phyloP scores from a whole-genome alignment of 2,113 vertebrate species.

The western clawed frog (Xenopus tropicalis) region DNA sequence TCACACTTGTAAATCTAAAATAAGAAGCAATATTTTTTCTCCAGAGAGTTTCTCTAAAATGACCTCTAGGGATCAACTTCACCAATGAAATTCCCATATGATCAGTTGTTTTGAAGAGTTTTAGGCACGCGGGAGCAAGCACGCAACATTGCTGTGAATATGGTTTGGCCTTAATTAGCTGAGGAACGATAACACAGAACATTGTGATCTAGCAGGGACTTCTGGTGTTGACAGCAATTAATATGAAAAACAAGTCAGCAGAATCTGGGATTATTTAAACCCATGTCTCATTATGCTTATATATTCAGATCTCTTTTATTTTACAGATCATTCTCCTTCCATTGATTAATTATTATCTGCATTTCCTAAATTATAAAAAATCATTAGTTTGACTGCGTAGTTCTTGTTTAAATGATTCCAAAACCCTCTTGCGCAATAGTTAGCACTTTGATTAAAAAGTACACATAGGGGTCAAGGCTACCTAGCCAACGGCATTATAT shows the following conservation, averaged over 20 bases:
- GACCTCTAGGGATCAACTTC: too few species aligned
- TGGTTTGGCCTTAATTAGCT: conserved; percentile 34
- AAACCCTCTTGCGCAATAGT: conserved; percentile 25
- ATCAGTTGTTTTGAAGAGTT: conserved; percentile 24
- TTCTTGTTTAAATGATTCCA: conserved; percentile 3
- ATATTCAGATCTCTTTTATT: background rate
- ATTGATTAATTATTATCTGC: background rate
- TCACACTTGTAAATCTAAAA: too few species aligned
- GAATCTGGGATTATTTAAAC: conserved; percentile 21
- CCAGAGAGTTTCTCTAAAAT: too few species aligned
- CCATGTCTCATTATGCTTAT: background rate
- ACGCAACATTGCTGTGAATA: conserved; percentile 22
- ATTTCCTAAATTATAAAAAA: too few species aligned
- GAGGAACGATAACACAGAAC: conserved; percentile 38
- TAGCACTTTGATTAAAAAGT: conserved; percentile 24
- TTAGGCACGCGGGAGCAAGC: conserved; percentile 10
- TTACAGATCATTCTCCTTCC: background rate
- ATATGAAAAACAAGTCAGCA: conserved; percentile 35
- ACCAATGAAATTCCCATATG: conserved; percentile 15
- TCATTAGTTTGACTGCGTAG: too few species aligned
- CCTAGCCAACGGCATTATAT: conserved; percentile 36
- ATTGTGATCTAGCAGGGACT: conserved; percentile 36
- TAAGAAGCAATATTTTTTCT: too few species aligned
- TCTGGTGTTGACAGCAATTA: conserved; percentile 42
- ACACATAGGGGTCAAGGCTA: conserved; percentile 33